Evolutionary conservation across 92 coral and sea anemone species (phyloP).

Genomic region (Ricordea florida): DNA sequence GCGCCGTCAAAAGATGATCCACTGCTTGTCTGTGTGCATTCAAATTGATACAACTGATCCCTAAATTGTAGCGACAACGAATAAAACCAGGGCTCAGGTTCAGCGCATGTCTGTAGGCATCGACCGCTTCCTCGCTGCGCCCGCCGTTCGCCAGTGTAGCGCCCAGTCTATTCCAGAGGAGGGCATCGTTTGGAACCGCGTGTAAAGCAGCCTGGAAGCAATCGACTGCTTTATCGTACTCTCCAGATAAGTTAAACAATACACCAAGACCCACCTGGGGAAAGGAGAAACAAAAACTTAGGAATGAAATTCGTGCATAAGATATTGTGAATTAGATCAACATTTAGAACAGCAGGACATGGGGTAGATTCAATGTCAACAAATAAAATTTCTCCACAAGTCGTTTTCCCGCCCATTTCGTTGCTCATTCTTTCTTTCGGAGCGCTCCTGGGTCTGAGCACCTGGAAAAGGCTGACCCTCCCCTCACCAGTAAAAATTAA

Average conservation of each 20-base stretch:
- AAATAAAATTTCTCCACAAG: too few species aligned
- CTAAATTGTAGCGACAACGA: constrained; percentile 93
- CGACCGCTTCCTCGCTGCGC: constrained; percentile 99
- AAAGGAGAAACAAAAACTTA: background rate
- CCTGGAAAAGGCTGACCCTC: too few species aligned
- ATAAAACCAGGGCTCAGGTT: constrained; percentile 95
- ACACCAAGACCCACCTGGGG: constrained; percentile 96
- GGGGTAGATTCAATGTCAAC: too few species aligned
- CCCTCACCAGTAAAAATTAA: too few species aligned
- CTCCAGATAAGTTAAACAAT: constrained; percentile 95
- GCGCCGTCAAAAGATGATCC: constrained; percentile 89
- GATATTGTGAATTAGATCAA: too few species aligned
- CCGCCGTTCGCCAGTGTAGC: constrained; percentile 99
- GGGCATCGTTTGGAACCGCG: constrained; percentile 83
- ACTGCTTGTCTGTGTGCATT: constrained; percentile 92
- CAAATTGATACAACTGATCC: constrained; percentile 94
- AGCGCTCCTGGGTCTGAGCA: too few species aligned
- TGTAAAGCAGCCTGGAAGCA: constrained; percentile 94
- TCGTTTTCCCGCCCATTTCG: too few species aligned
- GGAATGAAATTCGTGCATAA: background rate
- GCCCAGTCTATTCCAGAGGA: constrained; percentile 96
- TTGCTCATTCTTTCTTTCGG: too few species aligned
- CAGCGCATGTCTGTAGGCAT: constrained; percentile 97
- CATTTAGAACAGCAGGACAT: too few species aligned
- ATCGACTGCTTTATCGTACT: constrained; percentile 97